Base-by-base conservation (phyloP, 2,113 vertebrate species). In the Halichoeres trimaculatus region DNA sequence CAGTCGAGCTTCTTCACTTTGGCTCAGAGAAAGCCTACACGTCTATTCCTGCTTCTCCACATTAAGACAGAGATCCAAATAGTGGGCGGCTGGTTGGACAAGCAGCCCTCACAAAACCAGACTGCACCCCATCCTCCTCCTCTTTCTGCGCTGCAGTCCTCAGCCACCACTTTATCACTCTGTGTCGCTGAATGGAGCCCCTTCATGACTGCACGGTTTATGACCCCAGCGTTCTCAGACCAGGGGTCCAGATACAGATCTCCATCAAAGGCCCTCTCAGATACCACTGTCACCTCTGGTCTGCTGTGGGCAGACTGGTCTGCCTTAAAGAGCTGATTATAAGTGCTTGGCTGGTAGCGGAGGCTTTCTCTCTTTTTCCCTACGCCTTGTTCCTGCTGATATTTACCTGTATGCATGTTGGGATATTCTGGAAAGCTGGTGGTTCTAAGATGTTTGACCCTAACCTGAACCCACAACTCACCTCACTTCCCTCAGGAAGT, bases 1-100 rank as follows among this genome's bases (percentile, higher is more conserved):
- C 51, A 38, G 53, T 70, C 50, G 69, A 63, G 74, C 51, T 70
- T 68, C 54, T 73, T 70, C 52, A 41, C 54, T 40, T 70, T 74
- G 38, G 26, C 53, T 45, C 57, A 40, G 56, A 17, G 62, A 50
- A 36, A 41, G 73, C 71, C 87, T 66, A 70, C 38, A 66, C 62
- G 83, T 88, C 88, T 89, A 88, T 92, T 91, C 75, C 86, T 81
- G 67, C 80, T 84, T 60, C 20, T 75, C 80, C 73, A 81, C 72
- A 83, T 87, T 92, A 71, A 90, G 69, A 92, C 92, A 90, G 88
- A 93, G 93, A 94, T 92, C 84, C 69, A 93, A 93, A 92, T 76
- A 92, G 78, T 16, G 8, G 59, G 62, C 41, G 66, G 74, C 80
- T 76, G 85, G 70, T 58, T 84, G 85, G 93, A 94, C 92, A 94